Evolutionary conservation across 2,888 invertebrate species (phyloP), one percentile per base, ranked within the genome.

Genomic region (Nomada fucata): DNA sequence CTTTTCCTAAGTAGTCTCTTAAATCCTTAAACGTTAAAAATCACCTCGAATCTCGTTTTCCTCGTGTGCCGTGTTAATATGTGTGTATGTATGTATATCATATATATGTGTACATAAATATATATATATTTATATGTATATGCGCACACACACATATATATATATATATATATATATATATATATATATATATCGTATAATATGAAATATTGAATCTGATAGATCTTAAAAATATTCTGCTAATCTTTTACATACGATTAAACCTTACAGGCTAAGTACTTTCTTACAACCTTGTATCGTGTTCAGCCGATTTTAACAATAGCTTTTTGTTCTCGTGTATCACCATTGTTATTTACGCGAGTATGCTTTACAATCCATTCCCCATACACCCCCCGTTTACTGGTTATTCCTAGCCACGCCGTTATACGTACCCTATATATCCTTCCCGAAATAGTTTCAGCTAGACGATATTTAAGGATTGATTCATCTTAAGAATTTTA

Each of bases 271-370:
- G 67, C 91, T 93, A 92, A 91, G 84, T 93, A 93, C 93, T 93
- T 93, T 93, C 93, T 89, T 92, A 93, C 93, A 93, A 93, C 93
- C 93, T 93, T 93, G 91, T 92, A 90, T 92, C 91, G 86, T 89
- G 85, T 89, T 86, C 90, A 86, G 78, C 69, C 79, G 87, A 88
- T 85, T 82, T 78, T 79, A 79, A 78, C 64, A 86, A 82, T 86
- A 79, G 78, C 68, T 9, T 78, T 36, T 74, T 59, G 26, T 64
- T 60, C 44, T 15, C 23, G 50, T 67, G 53, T 79, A 82, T 86
- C 79, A 84, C 74, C 79, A 55, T 80, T 69, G 73, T 80, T 71
- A 60, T 15, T 64, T 70, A 65, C 29, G 73, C 69, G 60, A 53
- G 53, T 42, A 44, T 69, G 52, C 29, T 67, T 55, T 15, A 2